Conservation (phyloP, 1,140 invertebrate species). For the Pseudobourletiella spinata region DNA sequence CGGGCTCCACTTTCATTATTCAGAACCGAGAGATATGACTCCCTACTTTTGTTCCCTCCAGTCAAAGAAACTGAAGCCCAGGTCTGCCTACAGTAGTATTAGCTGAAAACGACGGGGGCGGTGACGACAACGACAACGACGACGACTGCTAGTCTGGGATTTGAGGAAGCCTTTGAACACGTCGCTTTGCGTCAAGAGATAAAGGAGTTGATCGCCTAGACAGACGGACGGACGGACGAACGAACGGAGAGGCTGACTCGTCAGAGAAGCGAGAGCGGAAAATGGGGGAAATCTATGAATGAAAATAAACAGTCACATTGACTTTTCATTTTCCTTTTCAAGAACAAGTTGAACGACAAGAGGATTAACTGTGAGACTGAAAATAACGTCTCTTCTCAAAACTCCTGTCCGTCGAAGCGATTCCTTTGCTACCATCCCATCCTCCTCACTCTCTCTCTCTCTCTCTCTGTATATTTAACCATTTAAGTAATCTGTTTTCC, state of each 20-base stretch:
- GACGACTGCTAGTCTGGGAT: neutral
- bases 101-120: no score
- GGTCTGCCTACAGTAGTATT: neutral
- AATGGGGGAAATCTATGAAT: conserved; percentile 1
- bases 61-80: neutral
- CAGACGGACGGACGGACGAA: neutral
- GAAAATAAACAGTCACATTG: neutral
- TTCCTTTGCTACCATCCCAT: no score
- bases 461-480: no score
- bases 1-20: neutral
- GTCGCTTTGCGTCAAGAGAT: no score
- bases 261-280: neutral
- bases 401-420: no score
- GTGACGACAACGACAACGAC: no score
- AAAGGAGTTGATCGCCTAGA: no score
- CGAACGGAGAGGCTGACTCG: neutral
- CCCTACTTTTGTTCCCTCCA: neutral
- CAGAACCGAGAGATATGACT: no score
- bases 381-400: neutral
- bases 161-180: no score
- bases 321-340: conserved; percentile 1
- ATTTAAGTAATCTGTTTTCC: neutral
- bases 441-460: neutral
- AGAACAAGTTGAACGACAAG: conserved; percentile 4
- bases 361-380: neutral